phyloP scores from a whole-genome alignment of 2,888 invertebrate species.

The Macrophya alboannulata region DNA sequence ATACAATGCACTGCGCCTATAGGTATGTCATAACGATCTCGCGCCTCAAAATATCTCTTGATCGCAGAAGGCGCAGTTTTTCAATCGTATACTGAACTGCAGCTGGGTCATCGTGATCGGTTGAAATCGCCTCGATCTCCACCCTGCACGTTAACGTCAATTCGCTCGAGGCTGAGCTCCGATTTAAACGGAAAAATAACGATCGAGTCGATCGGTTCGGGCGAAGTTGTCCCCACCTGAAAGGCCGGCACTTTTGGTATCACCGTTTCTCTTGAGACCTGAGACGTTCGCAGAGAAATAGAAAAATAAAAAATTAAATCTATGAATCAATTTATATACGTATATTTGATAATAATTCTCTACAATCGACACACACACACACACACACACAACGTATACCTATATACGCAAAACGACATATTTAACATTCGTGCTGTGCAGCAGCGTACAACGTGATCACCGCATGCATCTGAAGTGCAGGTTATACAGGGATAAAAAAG shows the following conservation, averaged over 20 bases:
- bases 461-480: not conserved
- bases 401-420: not conserved
- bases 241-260: conserved; percentile 59
- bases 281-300: conserved; percentile 34
- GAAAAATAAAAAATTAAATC: not conserved
- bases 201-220: conserved; percentile 61
- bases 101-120: conserved; percentile 40
- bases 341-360: not conserved
- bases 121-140: not conserved
- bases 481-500: not conserved
- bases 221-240: conserved; percentile 62
- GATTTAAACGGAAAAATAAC: conserved; percentile 61
- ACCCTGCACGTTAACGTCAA: conserved; percentile 20
- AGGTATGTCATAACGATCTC: not conserved
- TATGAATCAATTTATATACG: too few species aligned
- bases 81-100: not conserved
- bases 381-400: not conserved
- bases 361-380: not conserved
- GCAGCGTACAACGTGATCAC: not conserved
- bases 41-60: not conserved
- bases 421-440: not conserved
- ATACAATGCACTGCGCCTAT: not conserved
- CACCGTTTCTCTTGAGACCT: conserved; percentile 58
- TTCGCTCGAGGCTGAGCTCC: conserved; percentile 48
- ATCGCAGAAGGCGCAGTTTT: not conserved